A percentile compares a stretch with the other conserved stretches of the same genome.
These are phyloP conservation scores for Phyllopteryx taeniolatus DNA, from an alignment of 2,113 vertebrate genomes.

Conservation along the genomic window DNA sequence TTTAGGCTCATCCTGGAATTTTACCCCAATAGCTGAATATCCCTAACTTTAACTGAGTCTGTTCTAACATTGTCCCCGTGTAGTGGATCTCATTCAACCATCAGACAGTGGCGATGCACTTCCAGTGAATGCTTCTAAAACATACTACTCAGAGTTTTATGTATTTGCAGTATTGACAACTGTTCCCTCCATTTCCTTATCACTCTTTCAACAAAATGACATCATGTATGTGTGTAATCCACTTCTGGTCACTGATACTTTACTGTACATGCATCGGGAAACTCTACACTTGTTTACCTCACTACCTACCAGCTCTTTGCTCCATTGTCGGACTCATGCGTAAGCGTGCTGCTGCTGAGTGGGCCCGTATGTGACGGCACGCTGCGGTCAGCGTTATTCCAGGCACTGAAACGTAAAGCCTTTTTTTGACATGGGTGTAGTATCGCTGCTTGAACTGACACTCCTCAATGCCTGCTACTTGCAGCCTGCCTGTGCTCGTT, in stretches of 20 bases:
- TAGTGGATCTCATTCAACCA: no score
- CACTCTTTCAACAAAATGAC: slow-evolving; percentile 43
- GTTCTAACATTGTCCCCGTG: no score
- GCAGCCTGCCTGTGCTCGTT: slow-evolving; percentile 24
- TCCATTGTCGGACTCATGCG: slow-evolving; percentile 37
- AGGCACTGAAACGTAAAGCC: slow-evolving; percentile 50
- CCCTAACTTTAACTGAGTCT: no score
- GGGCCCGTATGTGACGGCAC: slow-evolving; percentile 19
- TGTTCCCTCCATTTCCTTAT: slow-evolving; percentile 17
- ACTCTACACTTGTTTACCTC: slow-evolving; percentile 45
- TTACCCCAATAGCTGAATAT: neutral
- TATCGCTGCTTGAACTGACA: slow-evolving; percentile 14
- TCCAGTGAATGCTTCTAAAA: neutral
- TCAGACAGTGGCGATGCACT: neutral
- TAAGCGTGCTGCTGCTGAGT: neutral
- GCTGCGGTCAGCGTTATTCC: slow-evolving; percentile 49
- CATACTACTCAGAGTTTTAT: neutral
- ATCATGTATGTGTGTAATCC: slow-evolving; percentile 48
- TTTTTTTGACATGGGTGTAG: slow-evolving; percentile 20
- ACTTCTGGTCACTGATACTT: slow-evolving; percentile 45
- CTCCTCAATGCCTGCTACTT: slow-evolving; percentile 27
- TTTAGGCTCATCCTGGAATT: neutral
- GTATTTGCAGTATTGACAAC: neutral
- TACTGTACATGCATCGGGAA: slow-evolving; percentile 47
- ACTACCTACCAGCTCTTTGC: slow-evolving; percentile 19